A percentile compares a stretch with the other conserved stretches of the same genome.
Evolutionary conservation across 2,113 vertebrate species (phyloP).

Genomic region (Rhizomys pruinosus): DNA sequence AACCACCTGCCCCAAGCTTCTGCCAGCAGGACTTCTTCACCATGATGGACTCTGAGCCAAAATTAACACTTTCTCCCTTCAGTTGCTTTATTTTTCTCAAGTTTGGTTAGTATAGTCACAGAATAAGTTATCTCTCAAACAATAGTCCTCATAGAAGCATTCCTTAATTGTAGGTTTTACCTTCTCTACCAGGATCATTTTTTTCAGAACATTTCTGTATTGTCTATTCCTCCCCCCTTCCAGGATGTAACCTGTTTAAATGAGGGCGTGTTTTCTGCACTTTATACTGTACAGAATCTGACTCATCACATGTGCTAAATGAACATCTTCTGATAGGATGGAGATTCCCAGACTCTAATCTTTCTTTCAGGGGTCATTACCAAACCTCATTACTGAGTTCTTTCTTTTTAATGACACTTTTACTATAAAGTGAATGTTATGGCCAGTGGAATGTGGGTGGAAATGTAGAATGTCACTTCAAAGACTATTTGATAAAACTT

Average conservation of each 20-base stretch:
- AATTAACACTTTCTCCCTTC: not conserved
- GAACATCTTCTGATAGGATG: too few relatives aligned
- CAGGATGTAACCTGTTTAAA: not conserved
- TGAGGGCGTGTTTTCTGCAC: not conserved
- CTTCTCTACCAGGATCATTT: not conserved
- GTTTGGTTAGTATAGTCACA: too few relatives aligned
- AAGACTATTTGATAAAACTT: not conserved
- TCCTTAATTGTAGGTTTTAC: not conserved
- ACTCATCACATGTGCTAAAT: not conserved
- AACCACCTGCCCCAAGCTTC: not conserved
- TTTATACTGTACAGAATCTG: not conserved
- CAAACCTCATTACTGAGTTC: not conserved
- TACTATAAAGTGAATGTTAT: not conserved
- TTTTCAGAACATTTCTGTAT: not conserved
- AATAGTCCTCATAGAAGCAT: not conserved
- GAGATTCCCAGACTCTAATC: not conserved
- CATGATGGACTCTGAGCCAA: not conserved
- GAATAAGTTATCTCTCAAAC: not conserved
- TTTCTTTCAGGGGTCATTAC: not conserved
- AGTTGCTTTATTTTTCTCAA: not conserved
- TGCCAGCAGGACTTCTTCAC: not conserved
- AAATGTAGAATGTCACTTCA: conserved; percentile 3
- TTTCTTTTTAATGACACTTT: conserved; percentile 28
- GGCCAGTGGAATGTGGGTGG: not conserved
- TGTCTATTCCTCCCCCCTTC: not conserved